phyloP scores from a whole-genome alignment of 92 coral and sea anemone genomes.

The Heteractis magnifica region DNA sequence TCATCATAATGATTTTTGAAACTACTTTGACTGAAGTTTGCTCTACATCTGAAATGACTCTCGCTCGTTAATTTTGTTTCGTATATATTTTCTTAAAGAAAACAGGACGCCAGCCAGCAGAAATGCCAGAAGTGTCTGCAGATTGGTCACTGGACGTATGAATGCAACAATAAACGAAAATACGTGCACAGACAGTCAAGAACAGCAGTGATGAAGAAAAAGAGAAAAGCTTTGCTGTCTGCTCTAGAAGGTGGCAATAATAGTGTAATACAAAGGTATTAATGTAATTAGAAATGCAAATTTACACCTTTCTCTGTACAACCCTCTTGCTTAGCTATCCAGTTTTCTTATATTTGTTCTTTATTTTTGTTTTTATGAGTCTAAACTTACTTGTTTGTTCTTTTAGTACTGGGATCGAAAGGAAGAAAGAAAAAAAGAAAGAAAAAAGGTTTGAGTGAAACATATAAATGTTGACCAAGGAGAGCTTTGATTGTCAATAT shows the following conservation, averaged over 20 bases:
- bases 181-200: conserved; percentile 93
- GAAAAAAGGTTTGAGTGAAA: background rate
- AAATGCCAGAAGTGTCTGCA: conserved; percentile 95
- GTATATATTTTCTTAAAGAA: background rate
- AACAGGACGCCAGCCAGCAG: conserved; percentile 80
- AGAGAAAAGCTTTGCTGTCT: conserved; percentile 60
- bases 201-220: conserved; percentile 87
- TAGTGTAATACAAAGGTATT: background rate
- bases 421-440: background rate
- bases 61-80: too few species aligned
- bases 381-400: background rate
- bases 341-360: background rate
- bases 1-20: too few species aligned
- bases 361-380: background rate
- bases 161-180: conserved; percentile 90
- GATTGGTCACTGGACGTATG: conserved; percentile 98
- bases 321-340: background rate
- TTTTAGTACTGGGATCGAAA: background rate
- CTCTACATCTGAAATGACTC: too few species aligned
- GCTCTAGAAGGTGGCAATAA: conserved; percentile 30
- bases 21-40: too few species aligned
- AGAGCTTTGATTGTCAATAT: too few species aligned
- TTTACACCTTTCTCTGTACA: background rate
- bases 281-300: background rate
- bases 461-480: too few species aligned